These are phyloP conservation scores for Pseudolaguvia tuberculata DNA, from an alignment of 2,113 vertebrate species.

Conservation along the genomic window DNA sequence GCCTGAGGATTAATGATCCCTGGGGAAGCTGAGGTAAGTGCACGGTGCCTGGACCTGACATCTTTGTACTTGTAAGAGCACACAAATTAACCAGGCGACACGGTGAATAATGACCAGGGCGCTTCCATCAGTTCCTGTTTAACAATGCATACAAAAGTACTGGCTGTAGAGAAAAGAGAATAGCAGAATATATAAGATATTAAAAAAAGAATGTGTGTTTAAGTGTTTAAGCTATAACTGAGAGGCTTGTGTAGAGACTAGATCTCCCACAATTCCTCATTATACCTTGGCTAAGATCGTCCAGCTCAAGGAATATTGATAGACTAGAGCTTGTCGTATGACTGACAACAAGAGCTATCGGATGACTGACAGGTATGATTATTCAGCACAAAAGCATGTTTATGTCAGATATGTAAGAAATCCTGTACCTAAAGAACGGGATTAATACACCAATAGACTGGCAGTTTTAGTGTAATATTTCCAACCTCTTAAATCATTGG, in stretches of 20 bases:
- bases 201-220: not conserved
- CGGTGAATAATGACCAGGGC: constrained; percentile 67
- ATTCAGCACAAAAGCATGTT: constrained; percentile 25
- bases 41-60: constrained; percentile 69
- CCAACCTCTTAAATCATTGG: constrained; percentile 24
- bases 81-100: constrained; percentile 73
- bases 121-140: constrained; percentile 71
- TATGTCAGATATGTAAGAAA: constrained; percentile 29
- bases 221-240: not conserved
- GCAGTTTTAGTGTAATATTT: too few species aligned
- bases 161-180: constrained; percentile 11
- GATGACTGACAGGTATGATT: constrained; percentile 18
- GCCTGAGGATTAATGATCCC: constrained; percentile 73
- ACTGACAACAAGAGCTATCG: constrained; percentile 3
- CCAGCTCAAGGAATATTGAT: constrained; percentile 5
- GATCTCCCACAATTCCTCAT: not conserved
- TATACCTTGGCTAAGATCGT: not conserved
- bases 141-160: constrained; percentile 71
- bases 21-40: constrained; percentile 71
- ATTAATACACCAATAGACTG: constrained; percentile 32
- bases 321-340: too few species aligned
- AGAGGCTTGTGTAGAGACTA: not conserved
- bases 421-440: constrained; percentile 18
- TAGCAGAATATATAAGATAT: constrained; percentile 9
- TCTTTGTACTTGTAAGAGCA: constrained; percentile 77